Evolutionary conservation across 2,797 vertebrate genomes (phyloP).

Genomic region (Microhierax caerulescens): DNA sequence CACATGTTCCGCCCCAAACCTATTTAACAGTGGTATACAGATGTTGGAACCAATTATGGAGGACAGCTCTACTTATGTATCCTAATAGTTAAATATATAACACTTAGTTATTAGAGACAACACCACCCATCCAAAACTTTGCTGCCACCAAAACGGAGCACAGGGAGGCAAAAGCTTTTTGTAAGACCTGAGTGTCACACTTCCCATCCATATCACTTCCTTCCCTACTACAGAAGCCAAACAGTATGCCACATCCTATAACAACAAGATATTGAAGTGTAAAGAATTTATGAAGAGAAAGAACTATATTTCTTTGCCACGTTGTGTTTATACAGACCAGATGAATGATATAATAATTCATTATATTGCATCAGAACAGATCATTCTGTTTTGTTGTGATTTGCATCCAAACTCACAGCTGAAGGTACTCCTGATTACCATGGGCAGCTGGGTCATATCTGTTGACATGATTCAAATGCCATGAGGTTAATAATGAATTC

Average conservation of each 20-base stretch:
- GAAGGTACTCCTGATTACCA: slow-evolving; percentile 41
- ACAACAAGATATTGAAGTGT: background rate
- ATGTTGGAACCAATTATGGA: slow-evolving; percentile 66
- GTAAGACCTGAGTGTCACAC: background rate
- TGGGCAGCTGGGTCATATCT: slow-evolving; percentile 31
- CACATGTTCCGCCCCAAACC: slow-evolving; percentile 60
- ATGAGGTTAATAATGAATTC: slow-evolving; percentile 43
- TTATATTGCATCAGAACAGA: slow-evolving; percentile 33
- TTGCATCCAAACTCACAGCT: slow-evolving; percentile 47
- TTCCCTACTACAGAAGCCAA: background rate
- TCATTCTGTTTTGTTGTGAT: slow-evolving; percentile 1
- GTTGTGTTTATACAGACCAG: background rate
- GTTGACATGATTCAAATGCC: slow-evolving; percentile 37
- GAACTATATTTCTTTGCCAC: background rate
- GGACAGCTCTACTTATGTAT: slow-evolving; percentile 31
- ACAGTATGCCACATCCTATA: background rate
- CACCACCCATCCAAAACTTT: background rate
- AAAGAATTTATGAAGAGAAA: background rate
- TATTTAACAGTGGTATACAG: slow-evolving; percentile 64
- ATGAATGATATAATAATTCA: slow-evolving; percentile 42
- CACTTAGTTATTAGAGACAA: background rate
- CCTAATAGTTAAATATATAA: background rate
- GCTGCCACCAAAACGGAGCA: background rate
- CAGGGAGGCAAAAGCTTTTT: background rate
- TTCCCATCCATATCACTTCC: background rate